These are phyloP conservation scores for Seriola dumerili DNA, from an alignment of 2,113 vertebrate species.

Conservation along the genomic window DNA sequence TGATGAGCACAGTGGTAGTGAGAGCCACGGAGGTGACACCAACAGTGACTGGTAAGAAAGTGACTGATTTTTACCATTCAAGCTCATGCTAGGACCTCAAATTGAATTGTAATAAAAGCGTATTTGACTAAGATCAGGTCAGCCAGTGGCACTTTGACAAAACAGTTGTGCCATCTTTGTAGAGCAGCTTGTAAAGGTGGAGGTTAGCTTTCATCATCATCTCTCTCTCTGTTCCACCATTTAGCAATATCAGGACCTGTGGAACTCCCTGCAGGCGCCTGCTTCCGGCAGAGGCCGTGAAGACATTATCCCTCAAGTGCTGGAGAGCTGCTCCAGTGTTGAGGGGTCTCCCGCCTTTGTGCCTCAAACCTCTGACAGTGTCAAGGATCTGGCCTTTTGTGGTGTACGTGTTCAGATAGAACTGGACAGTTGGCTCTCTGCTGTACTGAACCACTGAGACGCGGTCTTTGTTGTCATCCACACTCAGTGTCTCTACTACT, in stretches of 20 bases:
- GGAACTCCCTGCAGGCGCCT: slow-evolving; percentile 84
- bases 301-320: slow-evolving; percentile 81
- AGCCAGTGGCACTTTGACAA: too few species aligned
- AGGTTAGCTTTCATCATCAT: too few species aligned
- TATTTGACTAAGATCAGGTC: too few species aligned
- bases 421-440: slow-evolving; percentile 56
- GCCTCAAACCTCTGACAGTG: slow-evolving; percentile 45
- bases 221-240: slow-evolving; percentile 52
- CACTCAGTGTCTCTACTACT: slow-evolving; percentile 62
- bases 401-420: slow-evolving; percentile 58
- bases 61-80: too few species aligned
- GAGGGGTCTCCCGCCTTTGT: slow-evolving; percentile 74
- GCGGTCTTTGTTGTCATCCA: slow-evolving; percentile 62
- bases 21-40: too few species aligned
- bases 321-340: slow-evolving; percentile 86
- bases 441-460: slow-evolving; percentile 70
- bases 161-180: too few species aligned
- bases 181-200: too few species aligned
- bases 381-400: too few species aligned
- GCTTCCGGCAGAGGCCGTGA: slow-evolving; percentile 86
- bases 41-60: too few species aligned
- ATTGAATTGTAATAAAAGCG: too few species aligned
- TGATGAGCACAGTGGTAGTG: background rate
- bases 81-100: too few species aligned
- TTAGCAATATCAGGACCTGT: slow-evolving; percentile 82